These are phyloP conservation scores for Harpalus rubripes DNA, from an alignment of 2,888 invertebrate genomes.

Conservation along the genomic window DNA sequence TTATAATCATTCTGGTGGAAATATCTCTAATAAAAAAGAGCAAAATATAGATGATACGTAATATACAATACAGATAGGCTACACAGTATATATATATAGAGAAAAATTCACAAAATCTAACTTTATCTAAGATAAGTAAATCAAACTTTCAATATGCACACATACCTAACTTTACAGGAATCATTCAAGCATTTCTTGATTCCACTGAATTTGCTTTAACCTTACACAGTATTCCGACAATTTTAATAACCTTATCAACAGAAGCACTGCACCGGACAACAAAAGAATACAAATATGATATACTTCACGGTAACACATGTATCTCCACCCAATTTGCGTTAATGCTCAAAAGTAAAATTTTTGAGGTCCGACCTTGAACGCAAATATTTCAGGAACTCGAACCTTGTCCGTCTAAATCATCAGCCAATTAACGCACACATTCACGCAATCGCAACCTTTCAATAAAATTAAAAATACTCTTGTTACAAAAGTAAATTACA, in stretches of 20 bases:
- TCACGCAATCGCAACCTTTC: no score
- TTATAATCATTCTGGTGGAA: neutral
- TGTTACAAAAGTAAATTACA: no score
- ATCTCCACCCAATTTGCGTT: no score
- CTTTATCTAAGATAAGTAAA: neutral
- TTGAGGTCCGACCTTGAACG: no score
- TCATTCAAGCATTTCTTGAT: neutral
- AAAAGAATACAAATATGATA: neutral
- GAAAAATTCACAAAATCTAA: neutral
- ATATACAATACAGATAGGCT: neutral
- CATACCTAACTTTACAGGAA: neutral
- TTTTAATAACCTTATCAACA: neutral
- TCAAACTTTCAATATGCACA: neutral
- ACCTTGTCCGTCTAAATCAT: no score
- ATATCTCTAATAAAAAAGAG: neutral
- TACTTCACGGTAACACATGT: neutral
- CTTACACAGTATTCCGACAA: neutral
- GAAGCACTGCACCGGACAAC: neutral
- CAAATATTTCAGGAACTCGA: no score
- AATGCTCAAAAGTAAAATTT: no score
- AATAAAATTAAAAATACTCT: no score
- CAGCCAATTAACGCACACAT: no score
- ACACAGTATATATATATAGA: neutral
- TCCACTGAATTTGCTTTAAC: neutral
- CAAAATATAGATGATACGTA: neutral